These are phyloP conservation scores for Cyprinus carpio DNA, from an alignment of 2,113 vertebrate genomes.

Conservation along the genomic window DNA sequence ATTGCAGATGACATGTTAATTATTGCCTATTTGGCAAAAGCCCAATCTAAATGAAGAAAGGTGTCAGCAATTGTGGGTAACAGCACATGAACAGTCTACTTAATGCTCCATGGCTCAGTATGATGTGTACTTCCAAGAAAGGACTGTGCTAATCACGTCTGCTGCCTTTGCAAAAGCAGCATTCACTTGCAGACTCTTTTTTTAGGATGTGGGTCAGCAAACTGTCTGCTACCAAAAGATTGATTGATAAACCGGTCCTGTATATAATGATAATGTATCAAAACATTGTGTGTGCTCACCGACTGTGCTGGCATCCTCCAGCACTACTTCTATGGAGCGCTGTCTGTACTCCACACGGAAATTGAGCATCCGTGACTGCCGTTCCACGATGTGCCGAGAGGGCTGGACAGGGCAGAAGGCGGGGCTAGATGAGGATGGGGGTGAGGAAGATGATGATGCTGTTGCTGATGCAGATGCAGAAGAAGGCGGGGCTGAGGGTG, in stretches of 20 bases:
- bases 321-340: slow-evolving; percentile 89
- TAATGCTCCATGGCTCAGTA: background rate
- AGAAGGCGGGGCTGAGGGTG: slow-evolving; percentile 10
- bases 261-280: background rate
- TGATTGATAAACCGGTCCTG: background rate
- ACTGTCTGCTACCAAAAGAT: background rate
- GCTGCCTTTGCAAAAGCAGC: background rate
- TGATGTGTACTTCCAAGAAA: background rate
- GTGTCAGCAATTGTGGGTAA: slow-evolving; percentile 1
- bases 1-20: background rate
- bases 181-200: background rate
- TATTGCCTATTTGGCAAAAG: slow-evolving; percentile 5
- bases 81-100: background rate
- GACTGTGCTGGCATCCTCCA: slow-evolving; percentile 93
- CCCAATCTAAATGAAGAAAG: background rate
- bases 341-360: slow-evolving; percentile 97
- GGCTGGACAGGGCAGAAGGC: slow-evolving; percentile 87
- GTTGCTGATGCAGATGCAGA: slow-evolving; percentile 22
- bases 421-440: slow-evolving; percentile 82
- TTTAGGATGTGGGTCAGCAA: background rate
- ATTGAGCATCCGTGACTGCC: slow-evolving; percentile 93
- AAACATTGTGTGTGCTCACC: slow-evolving; percentile 76
- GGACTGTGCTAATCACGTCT: background rate
- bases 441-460: slow-evolving; percentile 74
- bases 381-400: slow-evolving; percentile 91